phyloP scores from a whole-genome alignment of 2,888 invertebrate species.

The Neoitamus cyanurus region DNA sequence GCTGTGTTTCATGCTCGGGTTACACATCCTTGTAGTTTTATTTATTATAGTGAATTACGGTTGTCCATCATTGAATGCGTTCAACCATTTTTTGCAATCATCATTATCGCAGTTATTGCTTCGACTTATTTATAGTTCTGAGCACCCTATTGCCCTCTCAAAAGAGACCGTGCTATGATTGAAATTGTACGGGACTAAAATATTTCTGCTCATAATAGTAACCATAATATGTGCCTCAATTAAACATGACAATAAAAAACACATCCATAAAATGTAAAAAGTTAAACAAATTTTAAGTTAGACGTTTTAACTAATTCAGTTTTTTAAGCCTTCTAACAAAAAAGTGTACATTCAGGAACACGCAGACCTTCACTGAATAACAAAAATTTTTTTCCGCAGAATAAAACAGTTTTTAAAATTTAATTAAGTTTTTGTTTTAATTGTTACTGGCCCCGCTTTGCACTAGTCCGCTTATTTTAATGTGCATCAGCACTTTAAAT shows the following conservation, averaged over 20 bases:
- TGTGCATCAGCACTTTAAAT: background rate
- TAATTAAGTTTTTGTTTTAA: background rate
- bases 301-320: background rate
- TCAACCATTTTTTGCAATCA: too few species aligned
- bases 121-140: background rate
- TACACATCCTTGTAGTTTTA: too few species aligned
- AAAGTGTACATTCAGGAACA: background rate
- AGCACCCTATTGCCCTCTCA: background rate
- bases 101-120: too few species aligned
- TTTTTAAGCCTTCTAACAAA: background rate
- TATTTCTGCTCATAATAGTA: background rate
- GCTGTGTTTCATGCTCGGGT: too few species aligned
- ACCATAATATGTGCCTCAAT: background rate
- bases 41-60: too few species aligned
- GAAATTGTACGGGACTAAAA: background rate
- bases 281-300: background rate
- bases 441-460: background rate
- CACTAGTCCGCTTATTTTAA: background rate
- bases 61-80: too few species aligned
- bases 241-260: background rate
- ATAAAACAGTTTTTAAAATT: background rate
- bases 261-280: background rate
- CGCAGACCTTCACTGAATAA: background rate
- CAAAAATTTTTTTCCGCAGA: background rate
- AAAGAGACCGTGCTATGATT: background rate